Base-by-base conservation (phyloP, 2,797 vertebrate species). In the Arremon aurantiirostris region DNA sequence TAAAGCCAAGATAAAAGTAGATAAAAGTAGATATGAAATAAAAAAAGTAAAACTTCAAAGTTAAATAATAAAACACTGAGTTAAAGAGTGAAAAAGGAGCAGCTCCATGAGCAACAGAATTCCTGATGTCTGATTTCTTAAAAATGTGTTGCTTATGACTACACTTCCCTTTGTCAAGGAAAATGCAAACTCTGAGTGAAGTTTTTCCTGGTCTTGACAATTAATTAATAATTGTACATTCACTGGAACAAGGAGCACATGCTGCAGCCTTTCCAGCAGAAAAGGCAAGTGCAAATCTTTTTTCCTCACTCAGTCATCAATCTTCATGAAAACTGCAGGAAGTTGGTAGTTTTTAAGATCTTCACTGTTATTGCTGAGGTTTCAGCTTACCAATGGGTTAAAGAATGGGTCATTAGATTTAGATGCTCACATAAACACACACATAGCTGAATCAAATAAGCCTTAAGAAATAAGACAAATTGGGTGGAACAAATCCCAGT, bases 391-490 rank as follows among this genome's bases (percentile, higher is more conserved):
- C 46, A 57, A 8, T 57, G 87, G 72, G 82, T 94, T 94, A 76
- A 92, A 89, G 92, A 95, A 92, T 18, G 79, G 94, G 72, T 88
- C 85, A 81, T 96, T 95, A 87, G 72, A 57, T 93, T 92, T 83
- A 77, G 85, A 88, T 93, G 72, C 50, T 88, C 87, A 34, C 61
- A 93, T 94, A 94, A 95, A 93, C 82, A 91, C 53, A 94, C 76
- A 75, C 85, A 86, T 17, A 90, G 91, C 61, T 91, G 95, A 93
- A 83, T 72, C 87, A 95, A 93, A 94, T 81, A 94, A 71, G 79
- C 95, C 82, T 94, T 93, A 87, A 96, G 86, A 94, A 95, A 95
- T 49, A 92, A 85, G 86, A 83, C 42, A 91, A 92, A 96, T 81
- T 92, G 92, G 32, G 92, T 89, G 89, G 90, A 95, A 95, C 61